Percentiles rank a stretch among this genome's conserved stretches.
Conservation (phyloP, 2,113 vertebrate genomes). For the Phrynosoma platyrhinos region DNA sequence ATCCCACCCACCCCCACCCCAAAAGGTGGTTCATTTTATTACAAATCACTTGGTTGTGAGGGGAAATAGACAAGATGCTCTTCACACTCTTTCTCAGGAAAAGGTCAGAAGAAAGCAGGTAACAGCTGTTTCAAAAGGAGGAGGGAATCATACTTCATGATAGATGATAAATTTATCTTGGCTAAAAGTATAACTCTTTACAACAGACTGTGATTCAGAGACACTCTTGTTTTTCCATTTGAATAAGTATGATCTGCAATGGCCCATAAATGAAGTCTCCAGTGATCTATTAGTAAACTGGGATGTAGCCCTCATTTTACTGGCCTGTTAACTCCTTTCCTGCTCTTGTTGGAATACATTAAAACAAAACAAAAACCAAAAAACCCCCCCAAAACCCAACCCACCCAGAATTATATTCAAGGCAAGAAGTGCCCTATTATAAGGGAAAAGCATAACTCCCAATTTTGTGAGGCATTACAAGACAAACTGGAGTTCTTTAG, state of each 20-base stretch:
- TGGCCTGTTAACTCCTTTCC: conserved; percentile 75
- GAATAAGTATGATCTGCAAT: conserved; percentile 76
- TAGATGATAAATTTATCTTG: conserved; percentile 74
- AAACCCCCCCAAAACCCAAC: no score
- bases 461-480: conserved; percentile 85
- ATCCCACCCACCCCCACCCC: no score
- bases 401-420: conserved; percentile 70
- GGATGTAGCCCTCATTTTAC: conserved; percentile 79
- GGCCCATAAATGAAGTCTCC: conserved; percentile 79
- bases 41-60: conserved; percentile 41
- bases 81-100: conserved; percentile 43
- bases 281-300: conserved; percentile 87
- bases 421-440: conserved; percentile 78
- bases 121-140: conserved; percentile 42
- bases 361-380: conserved; percentile 42
- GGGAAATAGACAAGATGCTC: conserved; percentile 43
- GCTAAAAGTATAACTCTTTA: conserved; percentile 66
- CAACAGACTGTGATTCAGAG: conserved; percentile 62
- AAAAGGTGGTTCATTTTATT: conserved; percentile 31
- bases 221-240: conserved; percentile 70
- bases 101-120: conserved; percentile 47
- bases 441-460: conserved; percentile 78
- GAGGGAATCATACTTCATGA: conserved; percentile 54
- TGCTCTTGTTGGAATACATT: conserved; percentile 82
- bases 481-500: conserved; percentile 78